Conservation (phyloP, 2,797 vertebrate genomes). For the Sebastes minor region DNA sequence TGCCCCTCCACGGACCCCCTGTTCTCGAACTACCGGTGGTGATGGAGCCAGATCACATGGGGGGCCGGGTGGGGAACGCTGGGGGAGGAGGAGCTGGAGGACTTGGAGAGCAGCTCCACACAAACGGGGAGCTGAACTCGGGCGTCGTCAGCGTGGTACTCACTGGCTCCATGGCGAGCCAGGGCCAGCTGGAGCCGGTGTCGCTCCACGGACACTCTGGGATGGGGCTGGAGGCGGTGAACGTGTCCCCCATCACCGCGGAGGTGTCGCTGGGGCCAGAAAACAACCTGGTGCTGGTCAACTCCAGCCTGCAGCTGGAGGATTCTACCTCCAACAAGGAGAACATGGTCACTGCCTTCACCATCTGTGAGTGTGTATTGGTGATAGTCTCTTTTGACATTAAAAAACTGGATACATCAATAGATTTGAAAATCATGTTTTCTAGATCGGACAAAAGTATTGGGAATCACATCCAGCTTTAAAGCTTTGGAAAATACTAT, state of each 20-base stretch:
- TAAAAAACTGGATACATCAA: not conserved
- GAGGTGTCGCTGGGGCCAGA: conserved; percentile 94
- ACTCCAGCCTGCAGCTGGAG: conserved; percentile 92
- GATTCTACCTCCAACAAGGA: conserved; percentile 96
- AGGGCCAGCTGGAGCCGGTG: conserved; percentile 86
- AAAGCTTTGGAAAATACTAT: not conserved
- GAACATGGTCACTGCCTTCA: conserved; percentile 93
- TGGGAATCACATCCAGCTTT: not conserved
- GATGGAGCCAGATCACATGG: conserved; percentile 93
- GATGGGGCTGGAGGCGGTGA: conserved; percentile 93
- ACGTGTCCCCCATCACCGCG: conserved; percentile 92
- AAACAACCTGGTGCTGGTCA: conserved; percentile 93
- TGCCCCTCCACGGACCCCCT: conserved; percentile 88
- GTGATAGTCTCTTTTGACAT: not conserved
- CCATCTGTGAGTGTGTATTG: conserved; percentile 89
- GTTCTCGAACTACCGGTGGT: conserved; percentile 94
- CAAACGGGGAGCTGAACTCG: conserved; percentile 87
- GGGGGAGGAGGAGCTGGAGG: conserved; percentile 68
- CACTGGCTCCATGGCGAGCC: conserved; percentile 88
- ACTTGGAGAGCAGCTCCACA: conserved; percentile 80
- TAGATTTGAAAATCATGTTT: not conserved
- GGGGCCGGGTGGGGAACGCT: conserved; percentile 77
- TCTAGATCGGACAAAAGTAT: not conserved
- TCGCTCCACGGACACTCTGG: conserved; percentile 92
- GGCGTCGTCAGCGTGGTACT: conserved; percentile 94